Evolutionary conservation across 2,888 invertebrate species (phyloP), one percentile per base, ranked within the genome.

Genomic region (Congeria kusceri): DNA sequence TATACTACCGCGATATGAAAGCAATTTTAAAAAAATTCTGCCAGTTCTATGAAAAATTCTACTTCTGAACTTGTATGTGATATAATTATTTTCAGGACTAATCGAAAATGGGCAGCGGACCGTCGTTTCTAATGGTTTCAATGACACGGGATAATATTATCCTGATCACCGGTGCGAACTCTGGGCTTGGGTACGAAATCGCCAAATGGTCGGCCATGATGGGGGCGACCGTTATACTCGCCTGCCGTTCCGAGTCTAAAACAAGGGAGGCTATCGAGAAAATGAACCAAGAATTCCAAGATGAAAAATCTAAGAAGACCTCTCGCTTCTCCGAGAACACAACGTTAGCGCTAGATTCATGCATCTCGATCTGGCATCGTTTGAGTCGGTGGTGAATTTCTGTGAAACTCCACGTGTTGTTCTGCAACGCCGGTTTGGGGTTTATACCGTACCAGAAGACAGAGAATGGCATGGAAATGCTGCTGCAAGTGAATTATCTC

Each of bases 161-260:
- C 15, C 39, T 82, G 0, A 69, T 82, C 18, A 82, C 82, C n/a
- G n/a, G n/a, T n/a, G n/a, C n/a, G n/a, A n/a, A n/a, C n/a, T n/a
- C n/a, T n/a, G n/a, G n/a, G n/a, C 0, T 88, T 23, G 88, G 88
- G 1, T 88, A 87, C 62, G 86, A 88, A 61, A 81, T 84, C 7
- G 85, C 88, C 27, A 88, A 87, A 82, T 83, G 85, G 82, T 61
- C 83, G 2, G 87, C 88, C 9, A 86, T 88, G 79, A 84, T 87
- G 85, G 88, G 88, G 11, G 88, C 85, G 1, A 83, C 82, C 2
- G 88, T 88, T 4, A 86, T 88, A 27, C 67, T 88, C 28, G 88
- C 88, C 18, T 87, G 87, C 47, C 73, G 88, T 20, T 88, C 88
- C 32, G 85, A 88, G 56, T 67, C 76, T 18, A 82, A 84, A 29